Conservation (phyloP, 2,113 vertebrate species). For the Microtus pennsylvanicus region DNA sequence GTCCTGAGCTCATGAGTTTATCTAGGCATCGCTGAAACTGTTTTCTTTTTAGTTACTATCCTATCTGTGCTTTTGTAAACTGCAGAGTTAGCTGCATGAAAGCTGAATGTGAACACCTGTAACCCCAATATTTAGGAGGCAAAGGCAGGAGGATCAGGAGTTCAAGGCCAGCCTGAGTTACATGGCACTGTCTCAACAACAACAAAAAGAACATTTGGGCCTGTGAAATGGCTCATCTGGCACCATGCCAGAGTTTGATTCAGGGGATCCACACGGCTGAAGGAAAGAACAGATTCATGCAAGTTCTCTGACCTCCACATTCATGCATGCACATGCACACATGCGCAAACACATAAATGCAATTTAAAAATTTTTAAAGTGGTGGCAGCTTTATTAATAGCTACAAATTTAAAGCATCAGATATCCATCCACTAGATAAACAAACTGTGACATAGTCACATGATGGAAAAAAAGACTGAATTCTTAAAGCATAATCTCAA, state of each 20-base stretch:
- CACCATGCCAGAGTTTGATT: neutral
- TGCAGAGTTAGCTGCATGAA: conserved; percentile 24
- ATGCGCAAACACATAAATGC: neutral
- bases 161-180: neutral
- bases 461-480: conserved; percentile 18
- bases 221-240: neutral
- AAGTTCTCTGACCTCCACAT: neutral
- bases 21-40: neutral
- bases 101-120: neutral
- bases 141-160: neutral
- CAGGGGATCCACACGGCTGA: neutral
- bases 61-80: neutral
- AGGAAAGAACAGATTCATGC: neutral
- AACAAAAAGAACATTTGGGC: neutral
- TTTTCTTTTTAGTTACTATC: conserved; percentile 46
- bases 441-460: neutral
- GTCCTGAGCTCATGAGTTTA: neutral
- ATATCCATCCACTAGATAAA: neutral
- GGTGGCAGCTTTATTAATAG: neutral
- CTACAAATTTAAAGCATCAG: conserved; percentile 40
- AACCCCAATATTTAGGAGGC: neutral
- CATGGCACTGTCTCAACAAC: neutral
- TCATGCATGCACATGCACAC: neutral
- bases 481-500: conserved; percentile 52
- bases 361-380: neutral